Evolutionary conservation across 2,888 invertebrate genomes (phyloP).

Genomic region (Epinotia bilunana): DNA sequence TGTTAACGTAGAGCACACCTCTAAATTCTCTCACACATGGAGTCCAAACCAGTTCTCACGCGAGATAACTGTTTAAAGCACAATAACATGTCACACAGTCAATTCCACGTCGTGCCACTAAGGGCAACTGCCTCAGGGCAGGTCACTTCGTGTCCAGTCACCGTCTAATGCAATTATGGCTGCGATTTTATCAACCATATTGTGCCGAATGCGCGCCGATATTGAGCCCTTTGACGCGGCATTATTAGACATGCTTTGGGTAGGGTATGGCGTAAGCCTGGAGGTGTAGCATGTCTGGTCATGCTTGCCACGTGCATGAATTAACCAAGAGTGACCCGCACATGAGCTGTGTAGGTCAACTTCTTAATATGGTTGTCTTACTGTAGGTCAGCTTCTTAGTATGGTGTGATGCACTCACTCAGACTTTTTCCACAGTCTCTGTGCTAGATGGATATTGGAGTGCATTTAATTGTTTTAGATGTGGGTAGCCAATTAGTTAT

Average conservation of each 20-base stretch:
- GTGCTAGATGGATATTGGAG: neutral
- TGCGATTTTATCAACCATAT: slow-evolving; percentile 63
- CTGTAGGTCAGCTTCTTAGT: no score
- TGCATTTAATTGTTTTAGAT: neutral
- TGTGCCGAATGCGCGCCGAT: slow-evolving; percentile 52
- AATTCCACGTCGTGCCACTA: slow-evolving; percentile 55
- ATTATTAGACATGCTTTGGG: slow-evolving; percentile 45
- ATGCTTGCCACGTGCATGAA: slow-evolving; percentile 27
- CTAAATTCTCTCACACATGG: slow-evolving; percentile 13
- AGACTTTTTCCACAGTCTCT: neutral
- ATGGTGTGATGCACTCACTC: neutral
- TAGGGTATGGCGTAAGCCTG: slow-evolving; percentile 20
- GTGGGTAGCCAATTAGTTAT: neutral
- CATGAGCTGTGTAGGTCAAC: slow-evolving; percentile 9
- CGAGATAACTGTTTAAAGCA: slow-evolving; percentile 43
- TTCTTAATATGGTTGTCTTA: neutral
- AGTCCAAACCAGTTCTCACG: slow-evolving; percentile 33
- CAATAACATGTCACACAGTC: slow-evolving; percentile 42
- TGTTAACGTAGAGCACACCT: slow-evolving; percentile 30
- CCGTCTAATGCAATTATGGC: slow-evolving; percentile 55
- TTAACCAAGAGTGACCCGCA: slow-evolving; percentile 19
- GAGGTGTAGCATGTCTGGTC: slow-evolving; percentile 30
- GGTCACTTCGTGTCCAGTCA: slow-evolving; percentile 59
- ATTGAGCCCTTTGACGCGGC: slow-evolving; percentile 48
- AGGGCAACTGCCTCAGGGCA: slow-evolving; percentile 58